A percentile compares a stretch with the other conserved stretches of the same genome.
These are phyloP conservation scores for Corythornis cristatus DNA, from an alignment of 2,113 vertebrate species.

Conservation along the genomic window DNA sequence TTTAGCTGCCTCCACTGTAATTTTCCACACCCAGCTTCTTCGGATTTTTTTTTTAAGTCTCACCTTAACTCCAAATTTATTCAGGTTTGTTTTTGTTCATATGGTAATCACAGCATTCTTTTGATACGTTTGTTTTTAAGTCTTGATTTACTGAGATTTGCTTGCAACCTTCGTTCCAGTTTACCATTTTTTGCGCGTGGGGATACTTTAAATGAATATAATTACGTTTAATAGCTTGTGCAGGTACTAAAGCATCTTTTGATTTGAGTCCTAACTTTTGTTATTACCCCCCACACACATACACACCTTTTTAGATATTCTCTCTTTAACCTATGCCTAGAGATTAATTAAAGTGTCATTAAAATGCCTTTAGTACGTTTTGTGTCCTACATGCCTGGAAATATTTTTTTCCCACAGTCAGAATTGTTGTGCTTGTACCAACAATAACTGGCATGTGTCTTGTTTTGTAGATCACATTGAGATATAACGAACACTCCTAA, in stretches of 20 bases:
- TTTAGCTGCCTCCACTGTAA: conserved; percentile 13
- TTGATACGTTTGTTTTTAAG: conserved; percentile 13
- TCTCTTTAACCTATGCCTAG: conserved; percentile 47
- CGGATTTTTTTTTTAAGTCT: conserved; percentile 38
- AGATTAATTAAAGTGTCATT: conserved; percentile 70
- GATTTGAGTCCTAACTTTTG: conserved; percentile 54
- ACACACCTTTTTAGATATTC: conserved; percentile 60
- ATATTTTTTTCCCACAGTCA: conserved; percentile 61
- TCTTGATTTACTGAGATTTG: conserved; percentile 25
- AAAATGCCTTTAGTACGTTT: conserved; percentile 66
- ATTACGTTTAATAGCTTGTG: conserved; percentile 66
- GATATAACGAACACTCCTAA: conserved; percentile 39
- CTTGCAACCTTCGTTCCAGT: conserved; percentile 43
- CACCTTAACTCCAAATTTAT: conserved; percentile 48
- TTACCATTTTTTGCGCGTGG: conserved; percentile 44
- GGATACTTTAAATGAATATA: conserved; percentile 66
- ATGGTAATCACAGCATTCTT: conserved; percentile 52
- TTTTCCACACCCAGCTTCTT: conserved; percentile 32
- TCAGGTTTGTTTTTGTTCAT: neutral
- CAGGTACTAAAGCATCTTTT: conserved; percentile 59
- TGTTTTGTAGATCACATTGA: conserved; percentile 55
- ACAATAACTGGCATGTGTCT: conserved; percentile 58
- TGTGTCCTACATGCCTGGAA: conserved; percentile 65
- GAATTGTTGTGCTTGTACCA: conserved; percentile 66
- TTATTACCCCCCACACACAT: conserved; percentile 56